Evolutionary conservation across 2,113 vertebrate species (phyloP).

Genomic region (Otus sunia): DNA sequence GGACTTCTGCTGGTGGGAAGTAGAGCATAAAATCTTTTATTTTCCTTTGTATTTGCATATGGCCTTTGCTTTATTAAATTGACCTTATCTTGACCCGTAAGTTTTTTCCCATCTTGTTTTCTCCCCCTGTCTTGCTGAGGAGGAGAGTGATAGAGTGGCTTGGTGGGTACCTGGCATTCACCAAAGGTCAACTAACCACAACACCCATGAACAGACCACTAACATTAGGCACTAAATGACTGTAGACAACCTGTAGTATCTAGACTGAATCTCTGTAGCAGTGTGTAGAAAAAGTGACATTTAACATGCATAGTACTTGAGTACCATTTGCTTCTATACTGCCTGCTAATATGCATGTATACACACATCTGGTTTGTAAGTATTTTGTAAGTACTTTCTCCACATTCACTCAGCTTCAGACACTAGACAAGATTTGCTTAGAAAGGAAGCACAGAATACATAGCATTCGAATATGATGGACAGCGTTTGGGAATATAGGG

Average conservation of each 20-base stretch:
- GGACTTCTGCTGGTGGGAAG: too few species aligned
- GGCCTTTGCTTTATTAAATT: neutral
- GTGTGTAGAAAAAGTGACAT: neutral
- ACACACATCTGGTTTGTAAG: neutral
- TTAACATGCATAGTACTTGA: neutral
- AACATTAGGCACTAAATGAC: neutral
- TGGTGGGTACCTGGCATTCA: neutral
- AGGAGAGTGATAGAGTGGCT: neutral
- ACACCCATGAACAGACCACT: neutral
- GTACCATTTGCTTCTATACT: neutral
- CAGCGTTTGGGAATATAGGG: neutral
- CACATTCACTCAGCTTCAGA: neutral
- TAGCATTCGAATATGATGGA: neutral
- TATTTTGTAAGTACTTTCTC: neutral
- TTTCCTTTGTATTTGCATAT: neutral
- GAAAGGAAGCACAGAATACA: neutral
- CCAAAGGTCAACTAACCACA: neutral
- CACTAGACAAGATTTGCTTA: neutral
- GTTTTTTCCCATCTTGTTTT: neutral
- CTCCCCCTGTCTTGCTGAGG: neutral
- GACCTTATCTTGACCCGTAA: neutral
- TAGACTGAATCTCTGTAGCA: neutral
- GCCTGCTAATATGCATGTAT: neutral
- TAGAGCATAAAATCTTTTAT: too few species aligned
- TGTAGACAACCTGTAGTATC: neutral